Evolutionary conservation across 2,888 invertebrate species (phyloP), one percentile per base, ranked within the genome.

Genomic region (Endomychus coccineus): DNA sequence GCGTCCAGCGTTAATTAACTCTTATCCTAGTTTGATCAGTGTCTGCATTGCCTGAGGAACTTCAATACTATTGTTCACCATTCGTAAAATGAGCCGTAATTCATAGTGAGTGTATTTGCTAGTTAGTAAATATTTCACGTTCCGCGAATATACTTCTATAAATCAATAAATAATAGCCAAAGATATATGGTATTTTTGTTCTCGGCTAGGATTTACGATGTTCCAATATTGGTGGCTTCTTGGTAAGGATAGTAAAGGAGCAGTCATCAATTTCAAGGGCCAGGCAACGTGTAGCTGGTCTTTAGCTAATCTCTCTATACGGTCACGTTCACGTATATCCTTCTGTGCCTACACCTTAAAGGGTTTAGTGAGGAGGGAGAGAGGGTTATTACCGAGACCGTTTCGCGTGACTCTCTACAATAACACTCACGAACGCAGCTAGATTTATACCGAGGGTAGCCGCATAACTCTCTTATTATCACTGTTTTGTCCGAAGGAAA

Each of bases 181-280:
- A 19, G 21, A 19, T 19, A 19, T 19, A 19, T n/a, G 21, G n/a
- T 19, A 19, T 19, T 19, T 19, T 19, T 19, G 21, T n/a, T n/a
- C 21, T 19, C 21, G 36, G 39, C 39, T 39, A 27, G 36, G 39
- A 42, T 39, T 42, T 42, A 42, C 31, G 39, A 33, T 36, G 29
- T 42, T 33, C 30, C 25, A 33, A 39, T 46, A 39, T 36, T 37
- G n/a, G n/a, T 40, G 46, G 38, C 44, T 46, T 42, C 45, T 46
- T 41, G 41, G 39, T 30, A 19, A 19, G 21, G 21, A 19, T 19
- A 19, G 21, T 19, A n/a, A 40, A 41, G 48, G 43, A 45, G 36
- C 42, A 39, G 40, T 44, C 45, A 50, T 50, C 48, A 48, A 50
- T 50, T 50, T 44, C 27, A 38, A 40, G 42, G 44, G 46, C 44